A percentile compares a stretch with the other conserved stretches of the same genome.
Conservation (phyloP, 2,888 invertebrate genomes). For the Buathra laborator region DNA sequence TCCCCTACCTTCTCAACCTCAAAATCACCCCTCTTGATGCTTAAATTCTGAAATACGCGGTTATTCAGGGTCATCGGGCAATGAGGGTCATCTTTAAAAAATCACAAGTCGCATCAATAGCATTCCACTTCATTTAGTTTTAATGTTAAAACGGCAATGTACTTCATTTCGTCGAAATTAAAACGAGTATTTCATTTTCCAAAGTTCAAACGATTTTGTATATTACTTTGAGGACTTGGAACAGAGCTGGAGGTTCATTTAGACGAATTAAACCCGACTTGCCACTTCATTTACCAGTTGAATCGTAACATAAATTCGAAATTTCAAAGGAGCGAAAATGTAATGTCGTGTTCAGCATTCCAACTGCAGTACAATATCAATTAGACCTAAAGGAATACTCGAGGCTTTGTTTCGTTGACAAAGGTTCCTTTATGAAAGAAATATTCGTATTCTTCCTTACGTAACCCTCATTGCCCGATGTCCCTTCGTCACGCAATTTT, state of each 20-base stretch:
- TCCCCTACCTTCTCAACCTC: constrained; percentile 47
- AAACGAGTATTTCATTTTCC: background rate
- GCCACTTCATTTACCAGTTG: too few relatives aligned
- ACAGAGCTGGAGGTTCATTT: too few relatives aligned
- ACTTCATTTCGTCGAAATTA: background rate
- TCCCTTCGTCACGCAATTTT: background rate
- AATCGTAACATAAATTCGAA: too few relatives aligned
- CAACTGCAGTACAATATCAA: too few relatives aligned
- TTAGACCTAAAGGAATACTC: background rate
- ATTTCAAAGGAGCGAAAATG: too few relatives aligned
- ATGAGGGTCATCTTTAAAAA: background rate
- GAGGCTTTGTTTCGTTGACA: background rate
- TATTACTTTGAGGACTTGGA: too few relatives aligned
- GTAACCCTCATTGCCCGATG: background rate
- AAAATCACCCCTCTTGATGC: constrained; percentile 14
- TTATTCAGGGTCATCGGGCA: background rate
- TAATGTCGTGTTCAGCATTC: too few relatives aligned
- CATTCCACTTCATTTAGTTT: background rate
- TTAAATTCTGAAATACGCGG: background rate
- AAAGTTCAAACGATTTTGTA: too few relatives aligned
- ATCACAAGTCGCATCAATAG: too few relatives aligned
- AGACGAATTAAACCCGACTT: too few relatives aligned
- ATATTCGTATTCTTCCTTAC: background rate
- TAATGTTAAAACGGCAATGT: background rate
- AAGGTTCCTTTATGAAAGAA: background rate